Evolutionary conservation across 2,888 invertebrate genomes (phyloP), one percentile per base, ranked within the genome.

Genomic region (Phragmatobia fuliginosa): DNA sequence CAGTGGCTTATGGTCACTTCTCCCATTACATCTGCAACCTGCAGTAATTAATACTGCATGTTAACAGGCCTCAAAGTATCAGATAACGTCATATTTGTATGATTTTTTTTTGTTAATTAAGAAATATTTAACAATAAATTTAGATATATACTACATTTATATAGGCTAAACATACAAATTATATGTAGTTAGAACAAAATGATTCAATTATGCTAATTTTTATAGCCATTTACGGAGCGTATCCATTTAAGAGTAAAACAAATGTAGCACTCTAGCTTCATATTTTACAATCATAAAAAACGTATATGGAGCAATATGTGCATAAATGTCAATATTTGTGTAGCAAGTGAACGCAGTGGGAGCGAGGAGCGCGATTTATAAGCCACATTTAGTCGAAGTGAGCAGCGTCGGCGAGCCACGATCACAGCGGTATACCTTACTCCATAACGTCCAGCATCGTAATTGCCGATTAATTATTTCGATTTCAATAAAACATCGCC

Each of bases 281-380:
- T 94, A 95, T 94, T 94, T 94, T 92, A 95, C 93, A 91, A 88
- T 87, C 83, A 91, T 94, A 94, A 95, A 93, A 93, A 93, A 88
- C 94, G 85, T 93, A 94, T 94, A 94, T 94, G 94, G 95, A 94
- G 93, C 93, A 94, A 94, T 93, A 94, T 94, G 94, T 94, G 94
- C 94, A 93, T 94, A 94, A 94, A 94, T 92, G 94, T 92, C 93
- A 92, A 94, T 94, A 92, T 94, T 94, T 91, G 89, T 89, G 87
- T 87, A 83, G 79, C 80, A 74, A 84, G 86, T 71, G 81, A 75
- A 74, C 80, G 73, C 75, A 68, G 71, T 82, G 84, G 84, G 88
- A 85, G 88, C 85, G 85, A 81, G 76, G 76, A 75, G 67, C 73
- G 81, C 89, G 90, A 91, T 93, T 92, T 93, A 92, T 90, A 90